Base-by-base conservation (phyloP, 2,113 vertebrate genomes). In the Uria aalge region DNA sequence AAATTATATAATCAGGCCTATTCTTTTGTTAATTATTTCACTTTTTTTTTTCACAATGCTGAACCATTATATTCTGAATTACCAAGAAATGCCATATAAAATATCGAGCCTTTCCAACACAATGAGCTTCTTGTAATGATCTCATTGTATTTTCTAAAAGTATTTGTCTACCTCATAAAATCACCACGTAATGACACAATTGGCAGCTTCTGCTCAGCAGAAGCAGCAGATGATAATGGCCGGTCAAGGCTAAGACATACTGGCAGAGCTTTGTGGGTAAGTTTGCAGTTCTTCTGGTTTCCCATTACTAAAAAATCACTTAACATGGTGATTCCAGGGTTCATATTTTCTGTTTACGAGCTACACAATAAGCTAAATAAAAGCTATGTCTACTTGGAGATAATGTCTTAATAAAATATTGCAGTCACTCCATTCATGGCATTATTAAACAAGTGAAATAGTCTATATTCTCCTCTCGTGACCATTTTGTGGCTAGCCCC, bases 91-190 rank as follows among this genome's bases (percentile, higher is more conserved):
- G 17, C 3, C 19, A 36, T 52, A 57, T 66, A 76, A 94, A 87
- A 11, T 66, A 69, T 23, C 29, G 79, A 82, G 45, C 20, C 38
- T 69, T 93, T 90, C 62, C 22, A 86, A 67, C 24, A 45, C 20
- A 88, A 20, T 34, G 55, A 76, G 48, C 20, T 92, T 45, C 26
- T 62, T 60, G 30, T 38, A 60, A 86, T 78, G 38, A 75, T 62
- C 22, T 90, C 74, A 27, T 79, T 85, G 62, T 85, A 67, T 69
- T 95, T 97, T 94, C 75, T 86, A 67, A 80, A 66, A 95, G 47
- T 50, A 74, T 95, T 94, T 96, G 29, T 77, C 86, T 93, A 90
- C 77, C 73, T 96, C 45, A n/a, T 96, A 91, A 96, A 97, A 85
- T 92, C 64, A 92, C 67, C 66, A 80, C 1, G 8, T 50, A 94